Conservation (phyloP, 2,113 vertebrate species). For the Seriola rivoliana region DNA sequence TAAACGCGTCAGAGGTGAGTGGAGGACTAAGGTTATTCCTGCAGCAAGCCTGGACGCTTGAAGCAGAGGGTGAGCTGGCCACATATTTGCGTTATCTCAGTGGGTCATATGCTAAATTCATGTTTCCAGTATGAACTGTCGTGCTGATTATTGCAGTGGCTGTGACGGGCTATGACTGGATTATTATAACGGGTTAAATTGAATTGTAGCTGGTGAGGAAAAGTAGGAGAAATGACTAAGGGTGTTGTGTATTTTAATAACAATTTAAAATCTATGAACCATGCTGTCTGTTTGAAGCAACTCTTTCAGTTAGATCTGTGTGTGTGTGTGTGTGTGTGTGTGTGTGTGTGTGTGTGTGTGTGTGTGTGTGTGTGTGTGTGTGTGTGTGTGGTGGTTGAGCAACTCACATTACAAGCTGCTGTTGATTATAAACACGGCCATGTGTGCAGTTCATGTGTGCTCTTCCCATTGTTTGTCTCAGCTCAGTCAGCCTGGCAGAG, state of each 20-base stretch:
- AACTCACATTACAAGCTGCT: constrained; percentile 38
- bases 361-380: no score
- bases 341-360: background rate
- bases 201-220: background rate
- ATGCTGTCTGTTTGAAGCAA: background rate
- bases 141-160: background rate
- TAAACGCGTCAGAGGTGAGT: constrained; percentile 56
- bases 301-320: background rate
- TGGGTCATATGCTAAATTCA: background rate
- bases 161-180: background rate
- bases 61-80: constrained; percentile 12
- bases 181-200: background rate
- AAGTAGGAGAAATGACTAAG: background rate
- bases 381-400: background rate
- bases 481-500: constrained; percentile 61
- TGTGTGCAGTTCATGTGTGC: constrained; percentile 46
- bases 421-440: constrained; percentile 43
- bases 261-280: background rate
- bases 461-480: constrained; percentile 48
- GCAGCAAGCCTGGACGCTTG: constrained; percentile 4
- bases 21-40: constrained; percentile 33
- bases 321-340: no score
- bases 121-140: background rate
- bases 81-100: constrained; percentile 10
- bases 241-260: background rate